These are phyloP conservation scores for Porphyrio hochstetteri DNA, from an alignment of 2,113 vertebrate genomes.

Conservation along the genomic window DNA sequence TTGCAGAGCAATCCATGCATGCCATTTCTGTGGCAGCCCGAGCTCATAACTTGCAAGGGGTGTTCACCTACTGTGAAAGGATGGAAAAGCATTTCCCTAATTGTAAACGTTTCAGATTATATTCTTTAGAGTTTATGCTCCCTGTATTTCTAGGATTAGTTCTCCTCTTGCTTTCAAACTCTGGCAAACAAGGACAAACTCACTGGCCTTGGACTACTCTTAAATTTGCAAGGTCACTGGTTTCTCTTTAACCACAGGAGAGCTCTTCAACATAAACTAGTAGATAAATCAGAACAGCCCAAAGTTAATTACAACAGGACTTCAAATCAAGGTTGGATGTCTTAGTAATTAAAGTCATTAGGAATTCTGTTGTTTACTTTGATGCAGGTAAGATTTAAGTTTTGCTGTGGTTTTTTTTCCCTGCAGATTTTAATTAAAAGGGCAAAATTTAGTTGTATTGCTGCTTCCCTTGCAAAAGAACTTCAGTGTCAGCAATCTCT, in stretches of 20 bases:
- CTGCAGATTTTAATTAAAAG: background rate
- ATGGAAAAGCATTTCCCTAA: background rate
- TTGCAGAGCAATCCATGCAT: background rate
- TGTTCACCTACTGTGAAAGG: background rate
- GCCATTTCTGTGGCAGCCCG: background rate
- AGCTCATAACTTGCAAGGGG: background rate
- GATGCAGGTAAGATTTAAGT: background rate
- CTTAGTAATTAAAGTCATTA: background rate
- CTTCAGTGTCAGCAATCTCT: background rate
- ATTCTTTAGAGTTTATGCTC: background rate
- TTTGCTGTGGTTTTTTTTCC: background rate
- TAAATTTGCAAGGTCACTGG: background rate
- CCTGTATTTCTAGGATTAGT: background rate
- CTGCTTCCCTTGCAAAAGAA: background rate
- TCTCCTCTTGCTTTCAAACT: background rate
- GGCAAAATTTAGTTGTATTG: background rate
- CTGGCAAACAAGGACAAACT: background rate
- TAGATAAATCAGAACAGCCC: background rate
- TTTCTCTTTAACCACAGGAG: background rate
- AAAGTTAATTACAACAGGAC: background rate
- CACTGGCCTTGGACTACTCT: background rate
- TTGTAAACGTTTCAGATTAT: background rate
- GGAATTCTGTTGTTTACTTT: background rate
- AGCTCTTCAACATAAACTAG: background rate
- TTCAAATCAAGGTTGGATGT: background rate